Percentiles rank a stretch among this genome's conserved stretches.
These are phyloP conservation scores for Sinocyclocheilus grahami DNA, from an alignment of 2,113 vertebrate genomes.

Conservation along the genomic window DNA sequence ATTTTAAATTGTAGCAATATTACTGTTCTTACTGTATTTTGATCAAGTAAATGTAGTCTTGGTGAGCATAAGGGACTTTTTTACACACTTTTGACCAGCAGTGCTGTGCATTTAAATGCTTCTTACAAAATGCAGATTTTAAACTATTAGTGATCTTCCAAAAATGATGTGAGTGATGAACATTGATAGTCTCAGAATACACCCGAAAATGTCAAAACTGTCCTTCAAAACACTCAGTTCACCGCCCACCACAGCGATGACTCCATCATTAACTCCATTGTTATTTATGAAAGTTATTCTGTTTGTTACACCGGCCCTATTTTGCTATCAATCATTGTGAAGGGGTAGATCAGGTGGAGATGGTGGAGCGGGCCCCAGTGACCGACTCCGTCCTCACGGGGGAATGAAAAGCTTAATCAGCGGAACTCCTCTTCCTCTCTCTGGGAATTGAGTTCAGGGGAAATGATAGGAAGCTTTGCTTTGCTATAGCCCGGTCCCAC, in stretches of 20 bases:
- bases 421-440: constrained; percentile 76
- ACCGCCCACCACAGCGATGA: constrained; percentile 13
- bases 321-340: constrained; percentile 49
- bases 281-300: constrained; percentile 57
- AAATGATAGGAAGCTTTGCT: constrained; percentile 76
- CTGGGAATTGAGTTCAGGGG: constrained; percentile 66
- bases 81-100: background rate
- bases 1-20: background rate
- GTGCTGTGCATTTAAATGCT: background rate
- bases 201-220: constrained; percentile 1
- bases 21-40: background rate
- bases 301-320: constrained; percentile 50
- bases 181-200: background rate
- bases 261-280: constrained; percentile 51
- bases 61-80: background rate
- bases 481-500: constrained; percentile 69
- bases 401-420: constrained; percentile 63
- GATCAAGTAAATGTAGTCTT: background rate
- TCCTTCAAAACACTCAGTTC: constrained; percentile 6
- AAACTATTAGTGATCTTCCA: background rate
- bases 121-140: background rate
- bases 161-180: background rate
- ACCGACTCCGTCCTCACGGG: constrained; percentile 31
- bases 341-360: constrained; percentile 29
- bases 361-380: constrained; percentile 25